Conservation (phyloP, 2,113 vertebrate genomes). For the Cryptotis parvus region DNA sequence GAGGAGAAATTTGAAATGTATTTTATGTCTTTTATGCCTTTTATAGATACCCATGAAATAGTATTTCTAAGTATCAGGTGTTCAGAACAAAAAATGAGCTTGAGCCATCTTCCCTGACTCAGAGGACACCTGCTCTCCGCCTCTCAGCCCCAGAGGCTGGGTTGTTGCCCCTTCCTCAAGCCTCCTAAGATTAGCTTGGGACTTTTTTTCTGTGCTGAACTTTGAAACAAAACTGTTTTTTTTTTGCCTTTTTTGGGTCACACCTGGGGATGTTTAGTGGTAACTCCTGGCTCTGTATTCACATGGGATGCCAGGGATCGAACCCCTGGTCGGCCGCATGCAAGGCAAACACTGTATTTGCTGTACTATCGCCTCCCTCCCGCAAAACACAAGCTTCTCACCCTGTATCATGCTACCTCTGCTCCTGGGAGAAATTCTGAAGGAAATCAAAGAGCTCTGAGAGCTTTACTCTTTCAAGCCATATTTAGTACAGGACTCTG, state of each 20-base stretch:
- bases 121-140: background rate
- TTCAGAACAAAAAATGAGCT: background rate
- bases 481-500: background rate
- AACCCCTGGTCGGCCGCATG: too few relatives aligned
- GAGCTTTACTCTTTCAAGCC: background rate
- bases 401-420: background rate
- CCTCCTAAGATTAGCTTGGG: background rate
- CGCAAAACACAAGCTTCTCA: too few relatives aligned
- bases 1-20: background rate
- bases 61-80: background rate
- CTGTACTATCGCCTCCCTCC: too few relatives aligned
- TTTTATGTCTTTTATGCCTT: background rate
- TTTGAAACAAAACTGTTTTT: too few relatives aligned
- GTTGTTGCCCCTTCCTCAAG: too few relatives aligned
- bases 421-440: background rate
- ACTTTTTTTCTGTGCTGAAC: background rate
- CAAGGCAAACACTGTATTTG: too few relatives aligned
- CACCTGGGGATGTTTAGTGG: too few relatives aligned
- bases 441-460: background rate
- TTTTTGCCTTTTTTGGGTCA: too few relatives aligned
- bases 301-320: too few relatives aligned
- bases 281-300: too few relatives aligned
- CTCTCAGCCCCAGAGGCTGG: accelerated
- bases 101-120: background rate
- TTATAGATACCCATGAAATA: too few relatives aligned